Conservation (phyloP, 2,888 invertebrate genomes). For the Erynnis tages region DNA sequence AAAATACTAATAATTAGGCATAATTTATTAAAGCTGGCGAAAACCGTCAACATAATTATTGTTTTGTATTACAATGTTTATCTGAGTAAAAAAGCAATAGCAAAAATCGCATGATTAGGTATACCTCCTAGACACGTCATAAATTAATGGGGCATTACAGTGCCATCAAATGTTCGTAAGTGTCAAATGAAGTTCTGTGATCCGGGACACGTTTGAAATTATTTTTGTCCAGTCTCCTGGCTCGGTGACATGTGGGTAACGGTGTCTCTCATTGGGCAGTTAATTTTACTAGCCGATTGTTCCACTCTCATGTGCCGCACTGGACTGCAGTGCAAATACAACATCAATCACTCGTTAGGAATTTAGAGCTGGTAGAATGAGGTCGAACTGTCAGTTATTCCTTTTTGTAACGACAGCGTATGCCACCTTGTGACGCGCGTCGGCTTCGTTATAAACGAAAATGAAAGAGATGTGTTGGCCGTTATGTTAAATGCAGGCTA, state of each 20-base stretch:
- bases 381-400: neutral
- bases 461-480: no score
- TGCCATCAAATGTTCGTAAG: no score
- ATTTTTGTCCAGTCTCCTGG: neutral
- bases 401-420: neutral
- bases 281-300: slow-evolving; percentile 36
- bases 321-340: neutral
- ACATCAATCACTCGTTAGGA: slow-evolving; percentile 4
- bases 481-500: no score
- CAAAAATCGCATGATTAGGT: no score
- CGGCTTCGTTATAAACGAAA: no score
- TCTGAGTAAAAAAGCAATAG: no score
- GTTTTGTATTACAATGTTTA: no score
- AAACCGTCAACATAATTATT: no score
- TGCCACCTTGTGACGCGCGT: neutral
- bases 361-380: slow-evolving; percentile 5
- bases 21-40: no score
- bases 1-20: no score
- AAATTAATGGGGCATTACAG: no score
- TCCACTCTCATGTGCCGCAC: slow-evolving; percentile 9
- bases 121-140: no score
- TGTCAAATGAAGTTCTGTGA: neutral
- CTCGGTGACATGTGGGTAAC: slow-evolving; percentile 39
- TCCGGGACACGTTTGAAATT: neutral
- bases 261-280: slow-evolving; percentile 35